phyloP scores from a whole-genome alignment of 2,797 vertebrate species.

The Delichon dasypus region DNA sequence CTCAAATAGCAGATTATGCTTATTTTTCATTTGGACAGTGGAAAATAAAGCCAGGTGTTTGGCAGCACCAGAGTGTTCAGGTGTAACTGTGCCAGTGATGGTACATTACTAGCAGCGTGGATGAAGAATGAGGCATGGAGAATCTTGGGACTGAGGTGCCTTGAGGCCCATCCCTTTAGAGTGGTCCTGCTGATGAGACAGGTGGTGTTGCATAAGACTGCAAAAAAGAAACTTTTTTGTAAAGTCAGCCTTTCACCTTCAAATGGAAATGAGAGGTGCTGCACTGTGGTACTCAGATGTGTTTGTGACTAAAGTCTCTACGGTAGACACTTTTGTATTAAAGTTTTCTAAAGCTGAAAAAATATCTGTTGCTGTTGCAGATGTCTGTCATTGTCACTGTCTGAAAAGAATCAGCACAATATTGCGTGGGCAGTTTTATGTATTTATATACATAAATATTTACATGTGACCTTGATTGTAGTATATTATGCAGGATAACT shows the following conservation, averaged over 20 bases:
- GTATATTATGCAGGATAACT: not conserved
- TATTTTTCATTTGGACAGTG: constrained; percentile 99
- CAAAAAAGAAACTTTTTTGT: constrained; percentile 73
- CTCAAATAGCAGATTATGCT: constrained; percentile 99
- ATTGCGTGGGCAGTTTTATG: not conserved
- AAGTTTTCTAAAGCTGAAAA: constrained; percentile 40
- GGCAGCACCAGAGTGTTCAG: constrained; percentile 99
- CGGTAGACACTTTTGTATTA: not conserved
- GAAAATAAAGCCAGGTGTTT: constrained; percentile 99
- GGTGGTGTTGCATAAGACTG: constrained; percentile 73
- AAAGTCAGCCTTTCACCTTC: constrained; percentile 74
- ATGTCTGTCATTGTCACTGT: not conserved
- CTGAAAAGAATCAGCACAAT: not conserved
- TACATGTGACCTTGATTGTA: not conserved
- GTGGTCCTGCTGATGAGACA: constrained; percentile 85
- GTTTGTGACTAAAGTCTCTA: not conserved
- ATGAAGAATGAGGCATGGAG: constrained; percentile 99
- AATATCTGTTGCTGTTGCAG: not conserved
- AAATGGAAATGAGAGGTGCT: constrained; percentile 22
- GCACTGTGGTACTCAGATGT: not conserved
- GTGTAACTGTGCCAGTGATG: constrained; percentile 98
- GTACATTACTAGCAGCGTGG: constrained; percentile 95
- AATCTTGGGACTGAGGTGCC: constrained; percentile 91
- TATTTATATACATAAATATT: not conserved
- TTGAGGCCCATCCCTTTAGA: constrained; percentile 89